phyloP scores from a whole-genome alignment of 2,888 invertebrate species.

The Ormyrus labotus region DNA sequence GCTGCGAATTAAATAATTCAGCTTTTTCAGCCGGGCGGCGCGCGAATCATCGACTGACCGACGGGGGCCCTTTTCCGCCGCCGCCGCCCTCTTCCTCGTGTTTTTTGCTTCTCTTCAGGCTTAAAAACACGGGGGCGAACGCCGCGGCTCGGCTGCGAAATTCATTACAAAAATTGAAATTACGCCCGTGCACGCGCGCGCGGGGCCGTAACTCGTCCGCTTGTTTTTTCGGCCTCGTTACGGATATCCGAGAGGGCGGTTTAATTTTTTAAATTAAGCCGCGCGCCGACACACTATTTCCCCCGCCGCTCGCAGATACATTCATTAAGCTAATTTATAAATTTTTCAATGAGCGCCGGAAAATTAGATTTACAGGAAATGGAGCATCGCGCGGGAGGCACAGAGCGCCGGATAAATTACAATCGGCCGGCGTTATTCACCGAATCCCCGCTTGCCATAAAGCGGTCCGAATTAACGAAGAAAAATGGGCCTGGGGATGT shows the following conservation, averaged over 20 bases:
- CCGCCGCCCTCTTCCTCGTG: not conserved
- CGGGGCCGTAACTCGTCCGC: too few relatives aligned
- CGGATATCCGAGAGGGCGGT: not conserved
- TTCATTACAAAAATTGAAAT: slow-evolving; percentile 27
- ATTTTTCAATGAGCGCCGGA: slow-evolving; percentile 17
- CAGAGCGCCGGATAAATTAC: too few relatives aligned
- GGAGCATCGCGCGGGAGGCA: too few relatives aligned
- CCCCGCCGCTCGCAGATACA: not conserved
- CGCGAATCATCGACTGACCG: slow-evolving; percentile 20
- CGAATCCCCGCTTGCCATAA: too few relatives aligned
- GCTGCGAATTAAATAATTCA: slow-evolving; percentile 8
- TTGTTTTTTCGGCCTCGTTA: slow-evolving; percentile 4
- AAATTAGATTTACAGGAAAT: slow-evolving; percentile 3
- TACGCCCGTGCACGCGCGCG: not conserved
- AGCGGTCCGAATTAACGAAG: too few relatives aligned
- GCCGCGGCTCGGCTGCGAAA: not conserved
- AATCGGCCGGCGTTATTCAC: too few relatives aligned
- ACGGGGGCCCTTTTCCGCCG: not conserved
- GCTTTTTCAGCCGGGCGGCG: not conserved
- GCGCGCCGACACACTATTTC: not conserved
- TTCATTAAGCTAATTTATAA: slow-evolving; percentile 24
- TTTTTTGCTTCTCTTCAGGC: not conserved
- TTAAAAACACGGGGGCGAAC: not conserved
- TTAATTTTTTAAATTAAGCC: slow-evolving; percentile 21
- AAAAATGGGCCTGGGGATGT: too few relatives aligned